Conservation (phyloP, 1,140 invertebrate genomes). For the Lysiphlebus fabarum region DNA sequence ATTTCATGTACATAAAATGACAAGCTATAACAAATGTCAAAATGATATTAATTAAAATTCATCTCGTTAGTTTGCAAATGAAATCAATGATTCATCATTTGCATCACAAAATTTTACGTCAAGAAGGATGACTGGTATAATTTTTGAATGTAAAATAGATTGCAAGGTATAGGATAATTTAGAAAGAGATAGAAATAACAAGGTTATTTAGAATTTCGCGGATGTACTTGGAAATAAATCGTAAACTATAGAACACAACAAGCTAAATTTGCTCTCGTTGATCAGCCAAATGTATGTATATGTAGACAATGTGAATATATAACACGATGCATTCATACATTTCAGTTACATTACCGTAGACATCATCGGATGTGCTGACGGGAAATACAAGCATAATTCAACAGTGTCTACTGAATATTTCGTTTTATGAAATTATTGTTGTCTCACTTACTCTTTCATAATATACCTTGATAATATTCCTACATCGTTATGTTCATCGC, state of each 20-base stretch:
- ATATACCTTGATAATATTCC: constrained; percentile 5
- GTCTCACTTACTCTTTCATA: constrained; percentile 16
- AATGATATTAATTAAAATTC: neutral
- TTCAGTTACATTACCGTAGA: constrained; percentile 52
- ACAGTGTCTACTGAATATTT: constrained; percentile 44
- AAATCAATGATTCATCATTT: constrained; percentile 25
- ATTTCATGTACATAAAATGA: neutral
- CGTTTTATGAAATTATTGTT: constrained; percentile 36
- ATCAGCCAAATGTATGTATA: neutral
- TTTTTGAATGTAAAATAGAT: constrained; percentile 2
- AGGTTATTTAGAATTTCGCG: constrained; percentile 23
- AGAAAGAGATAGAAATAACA: constrained; percentile 8
- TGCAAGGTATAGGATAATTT: neutral
- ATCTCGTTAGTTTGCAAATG: neutral
- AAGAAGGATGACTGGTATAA: neutral
- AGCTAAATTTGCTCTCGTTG: constrained; percentile 10
- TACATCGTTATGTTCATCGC: constrained; percentile 16
- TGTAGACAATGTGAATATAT: neutral
- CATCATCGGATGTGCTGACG: constrained; percentile 53
- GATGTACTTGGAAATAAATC: constrained; percentile 24
- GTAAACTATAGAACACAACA: constrained; percentile 8
- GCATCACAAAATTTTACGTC: constrained; percentile 16
- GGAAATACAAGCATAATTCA: constrained; percentile 54
- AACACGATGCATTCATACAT: constrained; percentile 47
- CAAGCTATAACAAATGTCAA: neutral